Percentiles rank a stretch among this genome's conserved stretches.
These are phyloP conservation scores for Glareola pratincola DNA, from an alignment of 2,113 vertebrate genomes.

Conservation along the genomic window DNA sequence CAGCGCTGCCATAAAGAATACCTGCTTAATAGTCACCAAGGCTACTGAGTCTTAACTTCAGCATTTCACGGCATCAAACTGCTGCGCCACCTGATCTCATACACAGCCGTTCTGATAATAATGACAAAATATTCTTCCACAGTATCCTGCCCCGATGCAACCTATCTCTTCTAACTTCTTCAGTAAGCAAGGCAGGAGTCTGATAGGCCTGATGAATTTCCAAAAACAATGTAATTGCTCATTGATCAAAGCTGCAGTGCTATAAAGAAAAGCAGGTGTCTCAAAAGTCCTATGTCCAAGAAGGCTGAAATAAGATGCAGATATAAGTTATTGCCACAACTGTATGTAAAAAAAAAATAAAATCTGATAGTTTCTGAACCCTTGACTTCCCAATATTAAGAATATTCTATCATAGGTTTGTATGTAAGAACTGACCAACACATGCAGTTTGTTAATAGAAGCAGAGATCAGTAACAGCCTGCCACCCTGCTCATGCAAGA, in stretches of 20 bases:
- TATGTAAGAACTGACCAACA: background rate
- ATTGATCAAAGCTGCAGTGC: background rate
- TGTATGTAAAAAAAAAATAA: background rate
- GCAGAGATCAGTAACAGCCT: background rate
- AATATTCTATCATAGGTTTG: background rate
- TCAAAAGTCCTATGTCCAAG: background rate
- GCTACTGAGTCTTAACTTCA: too few relatives aligned
- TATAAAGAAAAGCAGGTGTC: background rate
- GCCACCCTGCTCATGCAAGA: background rate
- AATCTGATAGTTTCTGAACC: background rate
- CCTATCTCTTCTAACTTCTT: background rate
- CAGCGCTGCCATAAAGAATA: too few relatives aligned
- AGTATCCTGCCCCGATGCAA: background rate
- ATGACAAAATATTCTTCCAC: background rate
- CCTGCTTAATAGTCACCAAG: too few relatives aligned
- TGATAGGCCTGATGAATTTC: background rate
- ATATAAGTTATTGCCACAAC: background rate
- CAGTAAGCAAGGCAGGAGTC: background rate
- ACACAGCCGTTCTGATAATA: background rate
- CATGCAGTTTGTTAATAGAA: background rate
- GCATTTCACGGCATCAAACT: background rate
- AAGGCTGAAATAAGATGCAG: background rate
- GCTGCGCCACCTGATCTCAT: background rate
- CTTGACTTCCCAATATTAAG: background rate
- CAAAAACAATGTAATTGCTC: background rate